These are phyloP conservation scores for Choristoneura rosaceana DNA, from an alignment of 2,888 invertebrate genomes.

Conservation along the genomic window DNA sequence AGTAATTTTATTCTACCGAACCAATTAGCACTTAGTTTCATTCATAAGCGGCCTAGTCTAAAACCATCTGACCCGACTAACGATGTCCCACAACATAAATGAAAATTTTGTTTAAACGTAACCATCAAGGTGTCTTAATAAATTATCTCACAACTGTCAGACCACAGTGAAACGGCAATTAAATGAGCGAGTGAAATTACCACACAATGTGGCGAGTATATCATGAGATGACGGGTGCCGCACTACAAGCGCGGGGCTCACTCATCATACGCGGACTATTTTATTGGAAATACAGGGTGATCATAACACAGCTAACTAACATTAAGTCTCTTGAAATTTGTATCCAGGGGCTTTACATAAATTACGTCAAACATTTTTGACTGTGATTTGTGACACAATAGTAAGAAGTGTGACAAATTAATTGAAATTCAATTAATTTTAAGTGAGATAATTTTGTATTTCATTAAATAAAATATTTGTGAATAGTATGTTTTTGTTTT, in stretches of 20 bases:
- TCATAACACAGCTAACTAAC: conserved; percentile 20
- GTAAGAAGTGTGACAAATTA: too few relatives aligned
- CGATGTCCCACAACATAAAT: background rate
- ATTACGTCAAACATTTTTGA: too few relatives aligned
- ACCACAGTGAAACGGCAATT: conserved; percentile 79
- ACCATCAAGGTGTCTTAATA: conserved; percentile 78
- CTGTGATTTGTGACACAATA: too few relatives aligned
- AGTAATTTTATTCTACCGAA: background rate
- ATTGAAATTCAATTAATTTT: too few relatives aligned
- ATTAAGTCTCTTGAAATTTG: background rate
- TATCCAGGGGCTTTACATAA: background rate
- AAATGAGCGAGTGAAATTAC: conserved; percentile 77
- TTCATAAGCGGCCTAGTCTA: background rate
- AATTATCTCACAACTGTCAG: conserved; percentile 78
- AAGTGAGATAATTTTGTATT: too few relatives aligned
- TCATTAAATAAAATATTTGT: background rate
- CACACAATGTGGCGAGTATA: conserved; percentile 82
- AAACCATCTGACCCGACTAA: background rate
- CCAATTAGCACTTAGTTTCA: background rate
- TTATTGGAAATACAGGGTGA: conserved; percentile 54
- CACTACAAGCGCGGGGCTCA: conserved; percentile 56
- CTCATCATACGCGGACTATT: conserved; percentile 69
- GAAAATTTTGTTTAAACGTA: conserved; percentile 64
- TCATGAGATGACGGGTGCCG: conserved; percentile 77
- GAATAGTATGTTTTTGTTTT: too few relatives aligned